These are phyloP conservation scores for Muscicapa striata DNA, from an alignment of 2,797 vertebrate genomes.

Conservation along the genomic window DNA sequence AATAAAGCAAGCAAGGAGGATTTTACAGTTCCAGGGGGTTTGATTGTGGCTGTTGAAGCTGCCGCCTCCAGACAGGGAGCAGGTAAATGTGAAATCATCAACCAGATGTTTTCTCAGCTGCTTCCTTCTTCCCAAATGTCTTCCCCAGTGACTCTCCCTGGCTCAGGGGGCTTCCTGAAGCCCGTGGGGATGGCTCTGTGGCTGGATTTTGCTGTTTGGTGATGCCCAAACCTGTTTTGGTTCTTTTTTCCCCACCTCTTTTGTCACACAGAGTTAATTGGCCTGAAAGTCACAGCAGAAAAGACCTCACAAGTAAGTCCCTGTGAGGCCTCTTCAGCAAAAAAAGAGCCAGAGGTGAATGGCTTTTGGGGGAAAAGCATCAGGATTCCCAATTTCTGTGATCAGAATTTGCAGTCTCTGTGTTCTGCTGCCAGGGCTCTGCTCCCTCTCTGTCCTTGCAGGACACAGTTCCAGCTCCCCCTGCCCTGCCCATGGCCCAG, in stretches of 20 bases:
- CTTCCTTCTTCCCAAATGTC: neutral
- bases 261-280: neutral
- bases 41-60: neutral
- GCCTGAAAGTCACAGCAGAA: neutral
- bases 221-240: neutral
- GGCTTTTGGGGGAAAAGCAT: neutral
- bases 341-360: neutral
- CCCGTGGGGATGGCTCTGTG: neutral
- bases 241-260: neutral
- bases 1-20: neutral
- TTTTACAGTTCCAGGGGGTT: neutral
- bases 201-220: neutral
- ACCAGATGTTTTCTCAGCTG: neutral
- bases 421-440: neutral
- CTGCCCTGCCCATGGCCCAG: neutral
- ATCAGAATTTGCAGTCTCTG: too few relatives aligned
- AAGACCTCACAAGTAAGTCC: neutral
- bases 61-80: neutral
- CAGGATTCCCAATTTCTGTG: neutral
- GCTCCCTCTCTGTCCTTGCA: neutral
- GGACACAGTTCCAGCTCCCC: neutral
- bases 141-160: neutral
- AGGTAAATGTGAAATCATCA: neutral
- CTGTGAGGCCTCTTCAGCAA: neutral
- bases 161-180: neutral